Conservation (phyloP, 2,113 vertebrate species). For the Arvicanthis niloticus region DNA sequence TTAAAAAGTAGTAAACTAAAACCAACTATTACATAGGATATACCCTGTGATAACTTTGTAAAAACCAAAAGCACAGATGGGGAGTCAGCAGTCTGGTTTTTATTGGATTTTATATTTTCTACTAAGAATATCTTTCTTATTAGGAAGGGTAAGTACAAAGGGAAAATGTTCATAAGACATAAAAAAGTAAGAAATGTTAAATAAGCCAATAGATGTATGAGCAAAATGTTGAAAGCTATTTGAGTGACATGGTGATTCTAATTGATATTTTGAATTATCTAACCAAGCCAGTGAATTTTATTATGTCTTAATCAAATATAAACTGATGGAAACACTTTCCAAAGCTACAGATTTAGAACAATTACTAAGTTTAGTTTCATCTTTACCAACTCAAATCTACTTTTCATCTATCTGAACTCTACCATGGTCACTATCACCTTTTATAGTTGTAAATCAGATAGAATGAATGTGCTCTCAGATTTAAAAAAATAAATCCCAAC, state of each 20-base stretch:
- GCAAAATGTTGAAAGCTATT: constrained; percentile 50
- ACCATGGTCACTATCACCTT: background rate
- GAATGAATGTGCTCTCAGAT: background rate
- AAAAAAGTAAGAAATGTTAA: background rate
- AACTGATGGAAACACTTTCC: background rate
- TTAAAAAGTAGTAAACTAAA: background rate
- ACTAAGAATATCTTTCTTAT: background rate
- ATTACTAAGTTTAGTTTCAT: background rate
- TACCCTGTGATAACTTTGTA: background rate
- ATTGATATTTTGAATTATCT: constrained; percentile 51
- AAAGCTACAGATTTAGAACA: constrained; percentile 42
- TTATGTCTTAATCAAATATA: background rate
- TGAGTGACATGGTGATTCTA: constrained; percentile 52
- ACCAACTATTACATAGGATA: background rate
- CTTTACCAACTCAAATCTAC: background rate
- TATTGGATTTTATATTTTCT: background rate
- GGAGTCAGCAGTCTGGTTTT: background rate
- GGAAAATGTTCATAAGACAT: background rate
- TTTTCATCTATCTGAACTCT: background rate
- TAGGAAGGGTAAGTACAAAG: background rate
- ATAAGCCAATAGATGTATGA: background rate
- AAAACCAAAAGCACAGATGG: background rate
- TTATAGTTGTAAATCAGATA: background rate
- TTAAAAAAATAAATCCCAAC: background rate
- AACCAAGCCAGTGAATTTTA: background rate